Evolutionary conservation across 2,113 vertebrate genomes (phyloP).

Genomic region (Gadus chalcogrammus): DNA sequence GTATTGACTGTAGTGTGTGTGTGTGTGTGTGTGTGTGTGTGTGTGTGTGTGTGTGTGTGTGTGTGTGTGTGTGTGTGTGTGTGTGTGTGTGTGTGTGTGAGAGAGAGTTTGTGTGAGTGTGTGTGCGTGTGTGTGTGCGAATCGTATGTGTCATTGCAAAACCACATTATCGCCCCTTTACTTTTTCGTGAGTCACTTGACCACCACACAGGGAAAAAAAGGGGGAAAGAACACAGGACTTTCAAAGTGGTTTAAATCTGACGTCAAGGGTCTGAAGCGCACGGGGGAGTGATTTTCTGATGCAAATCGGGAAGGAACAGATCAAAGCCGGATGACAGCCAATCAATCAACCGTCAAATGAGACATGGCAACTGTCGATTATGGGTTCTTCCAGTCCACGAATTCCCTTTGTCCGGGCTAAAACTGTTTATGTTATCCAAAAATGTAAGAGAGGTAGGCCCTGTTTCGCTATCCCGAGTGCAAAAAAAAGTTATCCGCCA

Average conservation of each 20-base stretch:
- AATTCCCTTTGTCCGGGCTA: conserved; percentile 73
- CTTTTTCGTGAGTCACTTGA: conserved; percentile 65
- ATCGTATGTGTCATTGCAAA: conserved; percentile 54
- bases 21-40: too few species aligned
- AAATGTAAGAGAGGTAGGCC: conserved; percentile 36
- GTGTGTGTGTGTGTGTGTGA: too few species aligned
- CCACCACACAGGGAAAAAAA: conserved; percentile 31
- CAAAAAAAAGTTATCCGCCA: conserved; percentile 60
- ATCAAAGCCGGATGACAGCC: conserved; percentile 92
- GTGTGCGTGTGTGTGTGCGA: too few species aligned
- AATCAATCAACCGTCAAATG: conserved; percentile 99
- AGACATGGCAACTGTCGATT: conserved; percentile 94
- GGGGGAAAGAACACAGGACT: conserved; percentile 39
- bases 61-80: too few species aligned
- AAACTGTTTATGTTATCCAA: conserved; percentile 76
- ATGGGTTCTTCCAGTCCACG: conserved; percentile 83
- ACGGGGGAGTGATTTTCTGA: conserved; percentile 96
- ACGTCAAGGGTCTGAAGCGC: conserved; percentile 84
- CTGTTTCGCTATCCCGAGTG: conserved; percentile 24
- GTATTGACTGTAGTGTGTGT: neutral
- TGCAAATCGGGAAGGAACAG: conserved; percentile 98
- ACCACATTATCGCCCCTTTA: conserved; percentile 51
- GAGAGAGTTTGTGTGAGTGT: too few species aligned
- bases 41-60: too few species aligned
- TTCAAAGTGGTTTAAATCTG: conserved; percentile 76